Base-by-base conservation (phyloP, 1,140 invertebrate species). In the Medauroidea extradentata region DNA sequence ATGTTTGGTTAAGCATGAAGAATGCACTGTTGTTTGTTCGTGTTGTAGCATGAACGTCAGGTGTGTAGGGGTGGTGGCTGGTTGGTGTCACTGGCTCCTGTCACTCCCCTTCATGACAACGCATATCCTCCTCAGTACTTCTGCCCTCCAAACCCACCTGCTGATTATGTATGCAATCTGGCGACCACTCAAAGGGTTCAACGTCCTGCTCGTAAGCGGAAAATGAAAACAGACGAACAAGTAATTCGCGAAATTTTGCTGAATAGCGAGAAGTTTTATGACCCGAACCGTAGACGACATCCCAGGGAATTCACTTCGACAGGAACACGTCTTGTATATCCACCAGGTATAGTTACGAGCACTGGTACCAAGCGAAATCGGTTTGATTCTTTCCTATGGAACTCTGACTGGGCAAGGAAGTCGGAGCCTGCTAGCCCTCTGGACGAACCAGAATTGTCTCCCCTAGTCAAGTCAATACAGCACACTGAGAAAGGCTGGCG, bases 261-360 rank as follows among this genome's bases (percentile, higher is more conserved):
- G 25, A 64, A 69, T 41, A 68, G 67, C 14, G 71, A 76, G 62
- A 67, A 69, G 44, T 77, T 76, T 67, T 75, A 75, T 60, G 67
- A 65, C 42, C 72, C 73, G 8, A 63, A 67, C 56, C 62, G 68
- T 21, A 64, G 67, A 21, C 65, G 57, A 23, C 70, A 70, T 53
- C 65, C 72, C 53, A 67, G 72, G 57, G 61, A 64, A 25, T 72
- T 70, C 24, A 75, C 73, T 13, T 69, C 70, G 16, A 65, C 69
- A 2, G 76, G 76, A 23, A 73, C 73, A 24, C 65, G 64, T 56
- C 73, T 75, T 46, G 59, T 58, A 51, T 66, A 68, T 63, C 59
- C 60, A 14, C 43, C 46, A 16, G 48, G 38, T 3, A 29, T 18
- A n/a, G 2, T n/a, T 4, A 46, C 42, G 16, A 38, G 38, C 2